phyloP scores from a whole-genome alignment of 1,140 invertebrate species.

The Tetramorium parvispinum region DNA sequence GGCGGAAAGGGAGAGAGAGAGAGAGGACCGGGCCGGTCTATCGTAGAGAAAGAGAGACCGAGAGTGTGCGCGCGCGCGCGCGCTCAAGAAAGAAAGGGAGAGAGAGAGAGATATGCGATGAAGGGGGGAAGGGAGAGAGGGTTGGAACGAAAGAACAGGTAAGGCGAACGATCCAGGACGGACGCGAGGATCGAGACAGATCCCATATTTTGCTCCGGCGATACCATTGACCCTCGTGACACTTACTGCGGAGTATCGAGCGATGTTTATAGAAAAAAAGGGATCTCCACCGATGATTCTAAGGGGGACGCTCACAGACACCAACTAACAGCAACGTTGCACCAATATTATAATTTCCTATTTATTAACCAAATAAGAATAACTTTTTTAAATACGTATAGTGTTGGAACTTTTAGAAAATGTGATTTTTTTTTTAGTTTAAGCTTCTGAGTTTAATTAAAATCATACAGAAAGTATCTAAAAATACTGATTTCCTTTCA shows the following conservation, averaged over 20 bases:
- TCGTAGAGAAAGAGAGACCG: constrained; percentile 7
- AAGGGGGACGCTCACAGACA: too few species aligned
- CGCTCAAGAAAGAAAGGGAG: not conserved
- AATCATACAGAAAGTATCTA: not conserved
- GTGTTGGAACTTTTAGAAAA: not conserved
- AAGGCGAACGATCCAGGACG: not conserved
- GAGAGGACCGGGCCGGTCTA: constrained; percentile 9
- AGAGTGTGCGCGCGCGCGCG: not conserved
- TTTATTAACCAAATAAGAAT: not conserved
- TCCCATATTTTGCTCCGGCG: not conserved
- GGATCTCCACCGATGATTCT: not conserved
- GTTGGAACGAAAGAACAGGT: not conserved
- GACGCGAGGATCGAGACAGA: not conserved
- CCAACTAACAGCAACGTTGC: too few species aligned
- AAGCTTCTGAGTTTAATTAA: not conserved
- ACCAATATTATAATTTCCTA: not conserved
- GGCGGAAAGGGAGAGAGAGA: not conserved
- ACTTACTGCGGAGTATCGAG: not conserved
- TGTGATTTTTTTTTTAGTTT: not conserved
- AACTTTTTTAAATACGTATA: not conserved
- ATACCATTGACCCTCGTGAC: constrained; percentile 19
- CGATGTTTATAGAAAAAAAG: not conserved
- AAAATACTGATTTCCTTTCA: constrained; percentile 2
- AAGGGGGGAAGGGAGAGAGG: not conserved
- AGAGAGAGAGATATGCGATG: not conserved